Evolutionary conservation across 2,888 invertebrate species (phyloP), one percentile per base, ranked within the genome.

Genomic region (Papilio protenor): DNA sequence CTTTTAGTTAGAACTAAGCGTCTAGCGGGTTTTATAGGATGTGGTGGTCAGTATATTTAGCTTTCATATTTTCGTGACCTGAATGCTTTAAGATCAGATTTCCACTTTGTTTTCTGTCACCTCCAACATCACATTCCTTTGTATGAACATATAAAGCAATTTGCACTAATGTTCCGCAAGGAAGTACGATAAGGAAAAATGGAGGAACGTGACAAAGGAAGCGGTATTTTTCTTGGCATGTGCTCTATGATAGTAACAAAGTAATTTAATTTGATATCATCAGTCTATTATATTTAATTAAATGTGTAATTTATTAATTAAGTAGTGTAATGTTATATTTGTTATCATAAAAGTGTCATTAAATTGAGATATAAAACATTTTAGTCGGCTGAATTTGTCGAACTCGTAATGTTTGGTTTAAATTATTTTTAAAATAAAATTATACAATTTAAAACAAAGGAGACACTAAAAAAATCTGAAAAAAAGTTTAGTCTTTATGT

Each of bases 61-160:
- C 18, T 5, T 27, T 2, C 8, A 18, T 40, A 66, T 66, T 66
- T 66, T 40, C 66, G 40, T 40, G 66, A 33, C 12, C 21, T 45
- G 21, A 69, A 45, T 45, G 66, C 11, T 12, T 45, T 12, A 21
- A 6, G 18, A 69, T 69, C 40, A 69, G 45, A 45, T 69, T 69
- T 45, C 66, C 45, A 69, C 66, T 69, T 69, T 69, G n/a, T 69
- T 69, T 45, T 21, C 66, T 45, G 45, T 21, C 66, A 69, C 40
- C n/a, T n/a, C 12, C 45, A 66, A 66, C 66, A n/a, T 12, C 40
- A 45, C 12, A 45, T 69, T 69, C 40, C 12, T 69, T 69, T 69
- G 66, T 69, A 69, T 40, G 66, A 45, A 69, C 66, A 66, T 66
- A 69, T 69, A 69, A 45, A 69, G 61, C 27, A 74, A 49, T 74